Base-by-base conservation (phyloP, 2,113 vertebrate genomes). In the Camelus bactrianus region DNA sequence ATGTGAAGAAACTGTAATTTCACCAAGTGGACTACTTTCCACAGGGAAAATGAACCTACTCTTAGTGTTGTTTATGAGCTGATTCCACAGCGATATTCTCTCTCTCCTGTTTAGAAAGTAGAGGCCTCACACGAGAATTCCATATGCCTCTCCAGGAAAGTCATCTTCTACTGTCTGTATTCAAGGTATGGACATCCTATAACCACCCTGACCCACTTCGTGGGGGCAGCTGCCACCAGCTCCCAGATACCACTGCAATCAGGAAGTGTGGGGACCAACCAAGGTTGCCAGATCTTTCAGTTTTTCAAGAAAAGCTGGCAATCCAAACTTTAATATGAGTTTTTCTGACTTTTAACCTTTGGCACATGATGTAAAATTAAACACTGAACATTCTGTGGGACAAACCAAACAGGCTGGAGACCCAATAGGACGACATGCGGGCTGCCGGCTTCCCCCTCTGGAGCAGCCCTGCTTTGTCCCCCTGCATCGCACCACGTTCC, bases 1-100 rank as follows among this genome's bases (percentile, higher is more conserved):
- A 72, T 90, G 30, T 60, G 52, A 90, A 95, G 75, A 96, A 89
- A 91, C 12, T 93, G 28, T 46, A 92, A 89, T 83, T 35, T 89
- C 64, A 81, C 60, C 22, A 85, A 97, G 52, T 88, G 48, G 35
- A 73, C 42, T 67, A 26, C 35, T 94, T 90, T 96, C 24, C 80
- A 91, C 13, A 70, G 75, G 86, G 72, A 95, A 89, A 91, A 91
- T 30, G 14, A 73, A 75, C 9, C 60, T 56, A 24, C 19, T 73
- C 9, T 24, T 38, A 8, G 50, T 10, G 26, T 42, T 82, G 28
- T 46, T 91, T 67, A 70, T 86, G 54, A 87, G 17, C 26, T 8
- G 22, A 77, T 86, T 86, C 58, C 52, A 69, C 64, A 93, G 42
- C 83, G 35, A 10, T 83, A 30, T 50, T 75, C 80, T 69, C 62